phyloP scores from a whole-genome alignment of 1,140 invertebrate species.

The Hylaeus anthracinus region DNA sequence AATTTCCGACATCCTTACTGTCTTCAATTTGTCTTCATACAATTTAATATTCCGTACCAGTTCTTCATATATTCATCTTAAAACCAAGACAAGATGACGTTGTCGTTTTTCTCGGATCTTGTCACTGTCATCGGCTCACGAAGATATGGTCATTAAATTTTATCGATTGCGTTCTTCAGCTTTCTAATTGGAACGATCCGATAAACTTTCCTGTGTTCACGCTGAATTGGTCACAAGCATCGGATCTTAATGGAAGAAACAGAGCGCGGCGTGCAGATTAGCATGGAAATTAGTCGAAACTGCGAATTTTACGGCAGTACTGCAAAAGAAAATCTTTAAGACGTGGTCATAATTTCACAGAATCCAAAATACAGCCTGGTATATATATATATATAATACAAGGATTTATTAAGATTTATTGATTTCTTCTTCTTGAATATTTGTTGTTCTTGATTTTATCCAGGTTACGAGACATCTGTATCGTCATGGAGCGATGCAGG shows the following conservation, averaged over 20 bases:
- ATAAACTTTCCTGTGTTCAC: constrained; percentile 3
- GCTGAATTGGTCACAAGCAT: neutral
- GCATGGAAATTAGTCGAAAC: neutral
- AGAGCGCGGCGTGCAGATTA: neutral
- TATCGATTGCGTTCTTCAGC: neutral
- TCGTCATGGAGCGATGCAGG: too few relatives aligned
- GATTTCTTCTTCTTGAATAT: too few relatives aligned
- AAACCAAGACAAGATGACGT: neutral
- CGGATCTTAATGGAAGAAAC: neutral
- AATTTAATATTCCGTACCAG: too few relatives aligned
- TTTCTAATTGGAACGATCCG: neutral
- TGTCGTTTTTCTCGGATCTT: neutral
- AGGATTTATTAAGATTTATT: too few relatives aligned
- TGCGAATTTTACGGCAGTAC: neutral
- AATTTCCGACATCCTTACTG: too few relatives aligned
- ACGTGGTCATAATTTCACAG: too few relatives aligned
- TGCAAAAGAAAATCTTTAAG: too few relatives aligned
- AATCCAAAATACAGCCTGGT: too few relatives aligned
- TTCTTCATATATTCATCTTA: neutral
- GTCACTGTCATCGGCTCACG: neutral
- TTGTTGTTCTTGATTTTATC: too few relatives aligned
- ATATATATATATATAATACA: too few relatives aligned
- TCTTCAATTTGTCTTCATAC: too few relatives aligned
- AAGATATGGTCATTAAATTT: neutral
- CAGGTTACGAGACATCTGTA: too few relatives aligned